phyloP scores from a whole-genome alignment of 2,888 invertebrate species.

The Adelognathus sp. region DNA sequence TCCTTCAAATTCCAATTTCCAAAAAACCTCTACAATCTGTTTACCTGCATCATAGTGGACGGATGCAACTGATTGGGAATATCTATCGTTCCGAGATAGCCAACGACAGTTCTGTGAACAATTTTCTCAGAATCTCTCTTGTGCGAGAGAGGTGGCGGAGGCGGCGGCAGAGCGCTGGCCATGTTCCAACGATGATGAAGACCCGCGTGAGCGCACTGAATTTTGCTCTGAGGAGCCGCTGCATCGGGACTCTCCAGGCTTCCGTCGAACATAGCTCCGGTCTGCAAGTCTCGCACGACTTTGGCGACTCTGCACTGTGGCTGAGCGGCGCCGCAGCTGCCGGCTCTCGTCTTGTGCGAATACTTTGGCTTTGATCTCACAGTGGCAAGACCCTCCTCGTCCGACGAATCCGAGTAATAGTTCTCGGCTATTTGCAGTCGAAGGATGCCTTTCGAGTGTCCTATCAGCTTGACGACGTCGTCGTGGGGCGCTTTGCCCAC shows the following conservation, averaged over 20 bases:
- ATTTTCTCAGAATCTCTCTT: constrained; percentile 81
- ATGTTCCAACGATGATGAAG: constrained; percentile 79
- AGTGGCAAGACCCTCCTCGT: constrained; percentile 86
- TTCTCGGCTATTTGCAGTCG: constrained; percentile 93
- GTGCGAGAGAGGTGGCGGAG: constrained; percentile 76
- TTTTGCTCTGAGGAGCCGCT: constrained; percentile 67
- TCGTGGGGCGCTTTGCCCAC: constrained; percentile 97
- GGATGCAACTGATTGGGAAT: constrained; percentile 93
- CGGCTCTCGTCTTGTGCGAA: constrained; percentile 82
- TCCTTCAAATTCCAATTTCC: neutral
- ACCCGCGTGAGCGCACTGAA: constrained; percentile 71
- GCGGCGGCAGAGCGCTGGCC: constrained; percentile 78
- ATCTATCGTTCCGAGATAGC: constrained; percentile 97
- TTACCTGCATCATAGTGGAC: constrained; percentile 86
- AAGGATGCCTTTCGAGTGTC: constrained; percentile 91
- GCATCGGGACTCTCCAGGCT: constrained; percentile 61
- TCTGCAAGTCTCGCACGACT: constrained; percentile 82
- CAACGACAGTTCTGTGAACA: constrained; percentile 93
- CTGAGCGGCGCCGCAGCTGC: constrained; percentile 67
- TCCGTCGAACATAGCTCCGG: constrained; percentile 82
- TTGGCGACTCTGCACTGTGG: constrained; percentile 81
- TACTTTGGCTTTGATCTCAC: constrained; percentile 85
- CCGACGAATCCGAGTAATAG: constrained; percentile 92
- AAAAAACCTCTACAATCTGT: neutral
- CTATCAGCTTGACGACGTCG: constrained; percentile 95